These are phyloP conservation scores for Lysiphlebus fabarum DNA, from an alignment of 1,140 invertebrate genomes.

Conservation along the genomic window DNA sequence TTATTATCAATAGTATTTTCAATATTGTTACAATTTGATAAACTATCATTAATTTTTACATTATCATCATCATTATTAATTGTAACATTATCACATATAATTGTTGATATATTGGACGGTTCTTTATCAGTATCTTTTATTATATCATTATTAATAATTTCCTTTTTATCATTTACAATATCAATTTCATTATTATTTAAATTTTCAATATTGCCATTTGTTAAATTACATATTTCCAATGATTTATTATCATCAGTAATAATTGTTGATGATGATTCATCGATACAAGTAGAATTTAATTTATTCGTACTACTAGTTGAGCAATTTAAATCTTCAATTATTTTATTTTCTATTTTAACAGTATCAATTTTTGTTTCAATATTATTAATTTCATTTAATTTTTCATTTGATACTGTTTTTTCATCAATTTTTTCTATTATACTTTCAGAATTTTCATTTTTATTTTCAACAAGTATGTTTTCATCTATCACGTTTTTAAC, in stretches of 20 bases:
- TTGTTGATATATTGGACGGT: conserved; percentile 62
- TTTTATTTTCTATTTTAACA: conserved; percentile 24
- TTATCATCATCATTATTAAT: conserved; percentile 45
- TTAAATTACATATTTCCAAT: conserved; percentile 34
- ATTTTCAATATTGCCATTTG: conserved; percentile 37
- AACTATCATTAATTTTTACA: conserved; percentile 48
- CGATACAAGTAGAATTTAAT: conserved; percentile 25
- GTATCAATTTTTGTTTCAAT: conserved; percentile 24
- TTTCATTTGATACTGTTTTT: conserved; percentile 15
- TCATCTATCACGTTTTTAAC: neutral
- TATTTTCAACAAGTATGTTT: neutral
- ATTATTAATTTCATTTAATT: conserved; percentile 8
- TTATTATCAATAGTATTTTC: conserved; percentile 53
- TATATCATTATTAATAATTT: conserved; percentile 47
- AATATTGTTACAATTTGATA: conserved; percentile 54
- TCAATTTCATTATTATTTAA: conserved; percentile 32
- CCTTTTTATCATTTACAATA: conserved; percentile 39
- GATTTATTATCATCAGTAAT: conserved; percentile 25
- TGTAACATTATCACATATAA: conserved; percentile 52
- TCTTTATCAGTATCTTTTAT: conserved; percentile 48
- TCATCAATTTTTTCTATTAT: conserved; percentile 19
- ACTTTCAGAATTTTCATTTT: conserved; percentile 11
- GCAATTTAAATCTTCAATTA: conserved; percentile 37
- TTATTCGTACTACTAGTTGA: conserved; percentile 40
- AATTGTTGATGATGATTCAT: conserved; percentile 27